Percentiles rank a stretch among this genome's conserved stretches.
These are phyloP conservation scores for Dasyprocta punctata DNA, from an alignment of 2,113 vertebrate species.

Conservation along the genomic window DNA sequence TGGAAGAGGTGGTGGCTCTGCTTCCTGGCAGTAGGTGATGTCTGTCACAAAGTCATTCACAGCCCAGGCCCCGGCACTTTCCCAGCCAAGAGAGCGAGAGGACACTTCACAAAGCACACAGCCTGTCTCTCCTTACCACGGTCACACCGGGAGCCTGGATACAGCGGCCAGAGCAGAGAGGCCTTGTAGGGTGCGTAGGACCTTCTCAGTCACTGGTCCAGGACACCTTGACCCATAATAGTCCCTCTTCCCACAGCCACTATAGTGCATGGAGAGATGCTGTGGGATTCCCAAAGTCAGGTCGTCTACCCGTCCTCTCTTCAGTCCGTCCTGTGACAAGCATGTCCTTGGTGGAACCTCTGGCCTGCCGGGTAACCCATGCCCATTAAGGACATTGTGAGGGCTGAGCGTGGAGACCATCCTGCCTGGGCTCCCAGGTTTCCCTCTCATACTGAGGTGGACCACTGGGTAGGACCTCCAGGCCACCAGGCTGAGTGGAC, in stretches of 20 bases:
- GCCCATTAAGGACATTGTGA: too few species aligned
- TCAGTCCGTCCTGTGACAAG: background rate
- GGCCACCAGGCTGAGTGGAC: background rate
- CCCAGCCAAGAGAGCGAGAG: background rate
- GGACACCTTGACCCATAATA: background rate
- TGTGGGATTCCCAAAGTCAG: too few species aligned
- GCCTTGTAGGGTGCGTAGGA: background rate
- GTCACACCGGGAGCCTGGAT: rapidly evolving
- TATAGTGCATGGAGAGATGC: rapidly evolving
- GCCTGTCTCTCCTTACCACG: rapidly evolving
- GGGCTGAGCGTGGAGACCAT: background rate
- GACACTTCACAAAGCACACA: too few species aligned
- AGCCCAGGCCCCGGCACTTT: too few species aligned
- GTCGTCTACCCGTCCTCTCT: background rate
- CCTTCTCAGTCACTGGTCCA: too few species aligned
- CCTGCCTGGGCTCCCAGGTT: too few species aligned
- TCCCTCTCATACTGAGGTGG: rapidly evolving
- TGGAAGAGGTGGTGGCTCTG: background rate
- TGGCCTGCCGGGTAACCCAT: rapidly evolving
- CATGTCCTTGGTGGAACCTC: background rate
- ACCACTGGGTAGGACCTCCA: background rate
- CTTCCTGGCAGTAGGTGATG: rapidly evolving
- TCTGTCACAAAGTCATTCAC: rapidly evolving
- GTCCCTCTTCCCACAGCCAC: background rate
- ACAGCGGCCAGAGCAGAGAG: background rate